These are phyloP conservation scores for Dendrocincla tyrannina DNA, from an alignment of 2,797 vertebrate genomes.

Conservation along the genomic window DNA sequence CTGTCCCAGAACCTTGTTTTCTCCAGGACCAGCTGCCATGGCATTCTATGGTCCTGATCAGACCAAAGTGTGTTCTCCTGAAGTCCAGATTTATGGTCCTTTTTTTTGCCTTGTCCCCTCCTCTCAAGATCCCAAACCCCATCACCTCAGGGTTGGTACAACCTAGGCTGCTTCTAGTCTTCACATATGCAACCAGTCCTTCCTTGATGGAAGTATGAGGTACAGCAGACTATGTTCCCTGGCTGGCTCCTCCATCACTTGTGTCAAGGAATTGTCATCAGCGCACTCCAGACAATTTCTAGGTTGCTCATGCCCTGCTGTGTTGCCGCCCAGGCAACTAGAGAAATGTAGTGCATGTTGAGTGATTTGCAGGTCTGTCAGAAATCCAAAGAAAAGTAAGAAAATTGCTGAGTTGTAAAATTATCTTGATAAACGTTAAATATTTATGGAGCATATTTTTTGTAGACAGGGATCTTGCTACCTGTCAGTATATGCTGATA, in stretches of 20 bases:
- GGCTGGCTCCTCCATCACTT: not conserved
- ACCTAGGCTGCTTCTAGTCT: not conserved
- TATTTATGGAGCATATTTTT: not conserved
- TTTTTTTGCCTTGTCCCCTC: not conserved
- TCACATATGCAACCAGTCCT: not conserved
- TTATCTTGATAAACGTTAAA: not conserved
- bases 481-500: not conserved
- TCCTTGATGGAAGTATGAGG: not conserved
- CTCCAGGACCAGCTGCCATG: accelerated
- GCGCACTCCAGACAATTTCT: not conserved
- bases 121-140: not conserved
- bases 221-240: not conserved
- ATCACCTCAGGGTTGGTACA: not conserved
- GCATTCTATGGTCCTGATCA: not conserved
- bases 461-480: not conserved
- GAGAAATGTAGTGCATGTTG: not conserved
- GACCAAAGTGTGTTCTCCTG: not conserved
- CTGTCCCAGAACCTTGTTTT: accelerated
- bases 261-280: not conserved
- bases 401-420: not conserved
- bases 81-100: not conserved
- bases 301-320: not conserved
- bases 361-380: not conserved
- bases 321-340: not conserved
- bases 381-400: slow-evolving; percentile 15